Evolutionary conservation across 2,113 vertebrate genomes (phyloP), one percentile per base, ranked within the genome.

Genomic region (Tympanuchus pallidicinctus): DNA sequence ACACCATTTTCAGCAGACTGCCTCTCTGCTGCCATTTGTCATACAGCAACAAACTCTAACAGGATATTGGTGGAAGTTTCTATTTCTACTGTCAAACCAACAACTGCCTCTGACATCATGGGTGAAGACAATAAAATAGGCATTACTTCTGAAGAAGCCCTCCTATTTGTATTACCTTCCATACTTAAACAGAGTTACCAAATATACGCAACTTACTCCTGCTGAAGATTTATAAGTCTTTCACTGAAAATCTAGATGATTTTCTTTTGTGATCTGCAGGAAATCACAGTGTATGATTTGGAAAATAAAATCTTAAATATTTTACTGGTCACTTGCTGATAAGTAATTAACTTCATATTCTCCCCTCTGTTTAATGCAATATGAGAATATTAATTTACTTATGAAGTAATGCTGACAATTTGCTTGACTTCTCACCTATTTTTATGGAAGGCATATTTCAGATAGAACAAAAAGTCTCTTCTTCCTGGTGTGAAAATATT

Each of bases 341-440:
- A 54, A 87, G 47, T 93, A 95, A 96, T 94, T 94, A 94, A 83
- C 65, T 92, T 95, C 36, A 61, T 86, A 77, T 81, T 21, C 57
- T 73, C 57, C 71, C 45, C 43, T 87, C 64, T 83, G 24, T 72
- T 95, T 92, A 89, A 71, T 3, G 4, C 63, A 83, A 93, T 90
- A 66, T 47, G 47, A 95, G 57, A 77, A 75, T 95, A 81, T 93
- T 93, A 91, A 86, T 95, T 94, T 91, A 17, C 42, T 89, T 90
- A 42, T 45, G 71, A 83, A 74, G 34, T 56, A 85, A 85, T 89
- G 73, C 48, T 90, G 84, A 77, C 50, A 81, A 84, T 82, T 86
- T 91, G 6, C 38, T 30, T 81, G 43, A 72, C 32, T 85, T 8
- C 10, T 56, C 61, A 70, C 10, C 8, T 94, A n/a, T 78, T 92